These are phyloP conservation scores for Macropodus opercularis DNA, from an alignment of 2,797 vertebrate genomes.

Conservation along the genomic window DNA sequence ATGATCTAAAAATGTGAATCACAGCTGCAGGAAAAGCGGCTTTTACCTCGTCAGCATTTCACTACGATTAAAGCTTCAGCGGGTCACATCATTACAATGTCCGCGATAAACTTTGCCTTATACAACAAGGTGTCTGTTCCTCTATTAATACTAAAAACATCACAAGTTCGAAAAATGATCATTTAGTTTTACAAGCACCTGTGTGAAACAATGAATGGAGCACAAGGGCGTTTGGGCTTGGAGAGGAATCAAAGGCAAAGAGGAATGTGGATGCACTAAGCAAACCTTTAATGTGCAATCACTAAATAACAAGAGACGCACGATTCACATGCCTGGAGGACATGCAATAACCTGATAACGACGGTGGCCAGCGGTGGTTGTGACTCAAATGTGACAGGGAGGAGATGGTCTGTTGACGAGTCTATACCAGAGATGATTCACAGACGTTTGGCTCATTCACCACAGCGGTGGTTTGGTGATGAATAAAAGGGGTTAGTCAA, in stretches of 20 bases:
- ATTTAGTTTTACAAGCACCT: background rate
- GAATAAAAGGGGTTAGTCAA: constrained; percentile 42
- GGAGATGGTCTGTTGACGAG: constrained; percentile 12
- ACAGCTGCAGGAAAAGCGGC: background rate
- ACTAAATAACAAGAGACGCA: constrained; percentile 10
- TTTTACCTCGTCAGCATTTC: background rate
- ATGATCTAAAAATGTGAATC: background rate
- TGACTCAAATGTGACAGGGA: constrained; percentile 39
- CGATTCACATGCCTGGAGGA: constrained; percentile 26
- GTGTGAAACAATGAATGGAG: background rate
- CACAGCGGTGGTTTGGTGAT: constrained; percentile 12
- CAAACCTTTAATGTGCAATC: background rate
- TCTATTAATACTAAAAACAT: background rate
- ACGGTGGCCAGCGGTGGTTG: constrained; percentile 8
- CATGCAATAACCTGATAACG: background rate
- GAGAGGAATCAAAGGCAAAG: background rate
- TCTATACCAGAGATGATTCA: constrained; percentile 47
- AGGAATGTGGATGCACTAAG: background rate
- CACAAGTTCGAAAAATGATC: background rate
- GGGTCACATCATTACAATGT: no score
- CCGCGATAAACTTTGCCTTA: no score
- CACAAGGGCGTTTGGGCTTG: background rate
- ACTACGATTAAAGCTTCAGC: background rate
- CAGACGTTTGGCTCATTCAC: constrained; percentile 35
- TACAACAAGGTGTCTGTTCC: background rate